phyloP scores from a whole-genome alignment of 2,888 invertebrate species.

The Onthophagus sagittarius region DNA sequence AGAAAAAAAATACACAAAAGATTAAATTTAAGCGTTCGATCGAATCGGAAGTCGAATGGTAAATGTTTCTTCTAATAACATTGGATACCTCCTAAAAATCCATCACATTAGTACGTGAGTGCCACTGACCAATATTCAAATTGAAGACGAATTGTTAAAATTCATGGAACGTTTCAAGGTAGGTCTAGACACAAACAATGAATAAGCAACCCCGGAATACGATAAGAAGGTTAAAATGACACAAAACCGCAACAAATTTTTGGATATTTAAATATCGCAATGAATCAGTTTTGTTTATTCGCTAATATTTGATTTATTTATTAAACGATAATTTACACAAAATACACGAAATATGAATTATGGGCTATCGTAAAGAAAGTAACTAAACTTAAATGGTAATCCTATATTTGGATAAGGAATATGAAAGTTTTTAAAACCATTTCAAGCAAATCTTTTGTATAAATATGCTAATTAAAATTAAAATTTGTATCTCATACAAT shows the following conservation, averaged over 20 bases:
- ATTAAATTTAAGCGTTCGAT: neutral
- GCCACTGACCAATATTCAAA: conserved; percentile 35
- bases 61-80: neutral
- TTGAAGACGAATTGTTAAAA: conserved; percentile 9
- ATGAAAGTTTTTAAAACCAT: neutral
- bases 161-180: neutral
- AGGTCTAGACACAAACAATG: conserved; percentile 11
- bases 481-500: neutral
- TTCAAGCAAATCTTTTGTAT: too few species aligned
- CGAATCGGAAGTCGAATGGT: neutral
- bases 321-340: neutral
- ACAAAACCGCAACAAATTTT: neutral
- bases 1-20: neutral
- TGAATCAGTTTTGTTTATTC: neutral
- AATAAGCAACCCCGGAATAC: neutral
- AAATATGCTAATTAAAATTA: neutral
- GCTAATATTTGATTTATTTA: neutral
- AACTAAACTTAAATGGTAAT: neutral
- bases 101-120: conserved; percentile 31
- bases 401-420: neutral
- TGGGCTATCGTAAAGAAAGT: neutral
- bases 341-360: neutral
- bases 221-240: neutral
- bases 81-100: neutral
- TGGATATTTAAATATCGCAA: too few species aligned